Percentiles rank a stretch among this genome's conserved stretches.
Conservation (phyloP, 2,888 invertebrate species). For the Lasiommata megera region DNA sequence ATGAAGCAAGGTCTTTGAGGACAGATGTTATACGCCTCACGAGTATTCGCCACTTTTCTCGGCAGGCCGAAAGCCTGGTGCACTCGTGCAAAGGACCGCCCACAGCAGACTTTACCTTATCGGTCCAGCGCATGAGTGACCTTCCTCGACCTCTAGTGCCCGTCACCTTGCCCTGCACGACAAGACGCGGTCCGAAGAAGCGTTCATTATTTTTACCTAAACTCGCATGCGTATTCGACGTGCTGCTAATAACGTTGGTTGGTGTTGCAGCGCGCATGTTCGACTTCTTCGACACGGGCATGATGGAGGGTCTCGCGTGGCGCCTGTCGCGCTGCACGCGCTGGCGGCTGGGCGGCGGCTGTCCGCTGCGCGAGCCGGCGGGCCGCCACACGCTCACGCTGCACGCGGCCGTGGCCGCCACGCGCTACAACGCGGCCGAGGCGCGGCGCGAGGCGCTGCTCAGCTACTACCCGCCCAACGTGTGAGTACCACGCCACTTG, state of each 20-base stretch:
- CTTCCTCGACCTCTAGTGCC: no score
- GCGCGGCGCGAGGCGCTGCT: constrained; percentile 85
- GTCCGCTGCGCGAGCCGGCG: constrained; percentile 58
- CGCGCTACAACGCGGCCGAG: constrained; percentile 74
- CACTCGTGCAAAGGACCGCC: no score
- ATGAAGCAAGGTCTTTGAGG: no score
- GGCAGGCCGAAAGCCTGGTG: no score
- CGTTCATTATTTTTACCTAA: no score
- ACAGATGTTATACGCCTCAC: no score
- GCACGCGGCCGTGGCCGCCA: constrained; percentile 76
- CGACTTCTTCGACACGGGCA: constrained; percentile 95
- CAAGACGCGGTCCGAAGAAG: no score
- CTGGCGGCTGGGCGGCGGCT: constrained; percentile 81
- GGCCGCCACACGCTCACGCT: constrained; percentile 83
- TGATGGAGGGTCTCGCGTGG: constrained; percentile 95
- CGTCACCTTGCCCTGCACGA: no score
- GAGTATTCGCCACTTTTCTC: no score
- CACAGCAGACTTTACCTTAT: no score
- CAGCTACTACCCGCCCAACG: constrained; percentile 91
- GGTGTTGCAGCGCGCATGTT: constrained; percentile 89
- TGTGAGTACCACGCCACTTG: constrained; percentile 82
- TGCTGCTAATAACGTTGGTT: not conserved
- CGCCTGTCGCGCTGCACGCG: constrained; percentile 85
- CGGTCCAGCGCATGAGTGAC: no score
- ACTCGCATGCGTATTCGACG: no score